Conservation (phyloP, 2,797 vertebrate genomes). For the Dallia pectoralis region DNA sequence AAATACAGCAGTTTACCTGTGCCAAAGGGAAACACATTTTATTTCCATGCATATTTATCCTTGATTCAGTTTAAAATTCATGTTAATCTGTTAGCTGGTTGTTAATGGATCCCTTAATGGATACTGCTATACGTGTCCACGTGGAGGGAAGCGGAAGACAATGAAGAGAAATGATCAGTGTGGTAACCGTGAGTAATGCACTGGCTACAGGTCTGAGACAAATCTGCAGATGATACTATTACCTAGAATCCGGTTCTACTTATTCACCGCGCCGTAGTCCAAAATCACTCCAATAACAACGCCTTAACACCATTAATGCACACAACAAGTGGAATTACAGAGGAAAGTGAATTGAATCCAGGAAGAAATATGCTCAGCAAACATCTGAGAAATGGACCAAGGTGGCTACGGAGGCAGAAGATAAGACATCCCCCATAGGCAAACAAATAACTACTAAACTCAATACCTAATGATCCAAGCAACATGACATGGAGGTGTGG, state of each 20-base stretch:
- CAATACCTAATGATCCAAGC: neutral
- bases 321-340: neutral
- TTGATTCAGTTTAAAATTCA: constrained; percentile 63
- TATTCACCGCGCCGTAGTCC: constrained; percentile 19
- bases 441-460: neutral
- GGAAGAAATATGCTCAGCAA: neutral
- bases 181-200: constrained; percentile 49
- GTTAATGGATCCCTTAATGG: constrained; percentile 60
- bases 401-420: neutral
- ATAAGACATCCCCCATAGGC: neutral
- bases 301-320: neutral
- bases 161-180: constrained; percentile 29
- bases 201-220: constrained; percentile 45
- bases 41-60: constrained; percentile 48
- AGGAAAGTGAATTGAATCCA: neutral
- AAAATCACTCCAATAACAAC: constrained; percentile 7
- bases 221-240: constrained; percentile 59
- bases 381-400: neutral
- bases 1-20: constrained; percentile 40
- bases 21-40: constrained; percentile 50
- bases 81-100: constrained; percentile 59
- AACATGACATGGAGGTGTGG: too few species aligned
- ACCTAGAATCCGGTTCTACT: constrained; percentile 37
- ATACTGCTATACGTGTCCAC: constrained; percentile 50
- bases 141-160: neutral